Base-by-base conservation (phyloP, 2,888 invertebrate species). In the Pristionchus entomophagus region DNA sequence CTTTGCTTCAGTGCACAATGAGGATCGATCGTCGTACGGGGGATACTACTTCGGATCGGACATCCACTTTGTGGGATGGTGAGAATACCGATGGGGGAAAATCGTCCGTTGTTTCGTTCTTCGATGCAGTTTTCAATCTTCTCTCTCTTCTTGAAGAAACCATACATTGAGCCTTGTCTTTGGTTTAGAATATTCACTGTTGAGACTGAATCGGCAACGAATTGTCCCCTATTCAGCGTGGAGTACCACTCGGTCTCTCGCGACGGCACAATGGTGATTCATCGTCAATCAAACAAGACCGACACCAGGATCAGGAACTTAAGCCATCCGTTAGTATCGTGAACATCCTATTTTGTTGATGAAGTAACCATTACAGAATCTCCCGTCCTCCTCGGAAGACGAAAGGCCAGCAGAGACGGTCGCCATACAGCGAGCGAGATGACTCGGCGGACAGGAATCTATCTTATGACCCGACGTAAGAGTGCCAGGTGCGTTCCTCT, bases 191-290 rank as follows among this genome's bases (percentile, higher is more conserved):
- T n/a, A n/a, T n/a, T n/a, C n/a, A n/a, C n/a, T n/a, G n/a, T n/a
- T n/a, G n/a, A n/a, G n/a, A n/a, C n/a, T n/a, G n/a, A n/a, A n/a
- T n/a, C n/a, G n/a, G n/a, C n/a, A n/a, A n/a, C n/a, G n/a, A n/a
- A n/a, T n/a, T n/a, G n/a, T n/a, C n/a, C n/a, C n/a, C n/a, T n/a
- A 32, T 69, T 0, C 38, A 69, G 65, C 38, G 22, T 38, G 22
- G 65, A 69, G 65, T 69, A 69, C 38, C 65, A 69, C 65, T 69
- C 65, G 35, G 65, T 38, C 8, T 69, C 65, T 22, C 65, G 65
- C 19, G 38, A 69, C 22, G 65, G 65, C 0, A 29, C 32, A 5
- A 38, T 38, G 8, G 38, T 69, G 22, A 38, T 22, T 0, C 65
- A 69, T 6, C 0, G 38, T 6, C 32, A 35, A 38, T 69, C 65